Conservation (phyloP, 2,888 invertebrate species). For the Morpho deidamia region DNA sequence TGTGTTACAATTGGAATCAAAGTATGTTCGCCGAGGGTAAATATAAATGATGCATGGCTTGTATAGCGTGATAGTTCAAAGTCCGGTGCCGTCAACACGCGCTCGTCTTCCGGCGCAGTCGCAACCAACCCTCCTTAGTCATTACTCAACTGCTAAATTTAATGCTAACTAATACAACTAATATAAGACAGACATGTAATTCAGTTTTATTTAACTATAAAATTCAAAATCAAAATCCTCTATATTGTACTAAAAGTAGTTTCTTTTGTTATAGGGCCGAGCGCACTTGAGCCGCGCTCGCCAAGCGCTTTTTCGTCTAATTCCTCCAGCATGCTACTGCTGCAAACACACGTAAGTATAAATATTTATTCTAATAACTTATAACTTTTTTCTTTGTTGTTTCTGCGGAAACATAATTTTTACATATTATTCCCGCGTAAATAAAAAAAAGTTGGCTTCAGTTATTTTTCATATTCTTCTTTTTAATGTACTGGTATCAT, state of each 20-base stretch:
- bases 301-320: slow-evolving; percentile 77
- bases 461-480: too few relatives aligned
- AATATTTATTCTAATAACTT: background rate
- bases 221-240: slow-evolving; percentile 29
- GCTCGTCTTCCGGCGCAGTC: slow-evolving; percentile 48
- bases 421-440: too few relatives aligned
- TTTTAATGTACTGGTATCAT: background rate
- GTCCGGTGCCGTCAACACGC: slow-evolving; percentile 54
- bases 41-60: slow-evolving; percentile 77
- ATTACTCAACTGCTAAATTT: slow-evolving; percentile 13
- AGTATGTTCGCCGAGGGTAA: slow-evolving; percentile 77
- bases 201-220: slow-evolving; percentile 1
- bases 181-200: slow-evolving; percentile 20
- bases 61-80: slow-evolving; percentile 81
- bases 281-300: slow-evolving; percentile 76
- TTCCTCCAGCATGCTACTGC: slow-evolving; percentile 94
- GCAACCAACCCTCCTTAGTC: slow-evolving; percentile 31
- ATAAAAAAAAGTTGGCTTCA: too few relatives aligned
- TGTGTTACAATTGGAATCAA: slow-evolving; percentile 68
- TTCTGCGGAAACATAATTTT: too few relatives aligned
- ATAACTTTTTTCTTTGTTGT: too few relatives aligned
- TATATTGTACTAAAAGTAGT: slow-evolving; percentile 28
- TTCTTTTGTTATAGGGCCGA: slow-evolving; percentile 70
- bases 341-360: slow-evolving; percentile 91
- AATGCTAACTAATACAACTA: slow-evolving; percentile 2